Conservation (phyloP, 1,140 invertebrate species). For the Stenopsyche tienmushanensis region DNA sequence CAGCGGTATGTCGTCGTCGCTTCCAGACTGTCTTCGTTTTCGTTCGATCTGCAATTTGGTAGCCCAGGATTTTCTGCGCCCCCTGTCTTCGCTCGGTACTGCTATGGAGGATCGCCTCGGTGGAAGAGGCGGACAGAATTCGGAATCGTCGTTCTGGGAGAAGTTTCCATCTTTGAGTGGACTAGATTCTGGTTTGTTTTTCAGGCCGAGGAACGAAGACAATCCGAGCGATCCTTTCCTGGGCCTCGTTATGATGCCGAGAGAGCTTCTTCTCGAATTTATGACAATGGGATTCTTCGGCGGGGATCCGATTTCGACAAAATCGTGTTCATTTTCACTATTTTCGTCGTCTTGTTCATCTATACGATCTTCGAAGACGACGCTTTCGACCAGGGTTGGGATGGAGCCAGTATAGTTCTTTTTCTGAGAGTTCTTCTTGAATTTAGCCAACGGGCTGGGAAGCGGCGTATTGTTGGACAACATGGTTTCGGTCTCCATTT, state of each 20-base stretch:
- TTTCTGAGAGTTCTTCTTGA: slow-evolving; percentile 32
- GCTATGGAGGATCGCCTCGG: slow-evolving; percentile 72
- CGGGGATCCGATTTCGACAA: slow-evolving; percentile 21
- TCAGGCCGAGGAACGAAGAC: slow-evolving; percentile 26
- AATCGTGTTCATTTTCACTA: slow-evolving; percentile 27
- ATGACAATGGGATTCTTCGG: too few relatives aligned
- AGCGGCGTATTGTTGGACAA: slow-evolving; percentile 28
- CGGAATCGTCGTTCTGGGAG: slow-evolving; percentile 54
- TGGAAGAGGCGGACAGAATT: slow-evolving; percentile 46
- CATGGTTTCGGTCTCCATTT: slow-evolving; percentile 36
- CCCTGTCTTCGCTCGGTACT: slow-evolving; percentile 50
- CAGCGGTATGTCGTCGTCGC: slow-evolving; percentile 50
- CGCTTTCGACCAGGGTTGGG: slow-evolving; percentile 47
- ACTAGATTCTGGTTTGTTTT: slow-evolving; percentile 18
- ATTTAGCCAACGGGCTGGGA: slow-evolving; percentile 33
- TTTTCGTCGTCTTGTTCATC: slow-evolving; percentile 44
- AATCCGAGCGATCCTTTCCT: slow-evolving; percentile 31
- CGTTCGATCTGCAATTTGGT: slow-evolving; percentile 51
- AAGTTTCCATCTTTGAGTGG: slow-evolving; percentile 44
- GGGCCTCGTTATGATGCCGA: slow-evolving; percentile 26
- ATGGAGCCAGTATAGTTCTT: slow-evolving; percentile 45
- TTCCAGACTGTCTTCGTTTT: slow-evolving; percentile 53
- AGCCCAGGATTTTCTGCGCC: slow-evolving; percentile 63
- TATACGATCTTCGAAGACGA: slow-evolving; percentile 46
- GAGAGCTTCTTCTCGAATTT: slow-evolving; percentile 23